Evolutionary conservation across 2,888 invertebrate genomes (phyloP).

Genomic region (Cheiracanthium punctorium): DNA sequence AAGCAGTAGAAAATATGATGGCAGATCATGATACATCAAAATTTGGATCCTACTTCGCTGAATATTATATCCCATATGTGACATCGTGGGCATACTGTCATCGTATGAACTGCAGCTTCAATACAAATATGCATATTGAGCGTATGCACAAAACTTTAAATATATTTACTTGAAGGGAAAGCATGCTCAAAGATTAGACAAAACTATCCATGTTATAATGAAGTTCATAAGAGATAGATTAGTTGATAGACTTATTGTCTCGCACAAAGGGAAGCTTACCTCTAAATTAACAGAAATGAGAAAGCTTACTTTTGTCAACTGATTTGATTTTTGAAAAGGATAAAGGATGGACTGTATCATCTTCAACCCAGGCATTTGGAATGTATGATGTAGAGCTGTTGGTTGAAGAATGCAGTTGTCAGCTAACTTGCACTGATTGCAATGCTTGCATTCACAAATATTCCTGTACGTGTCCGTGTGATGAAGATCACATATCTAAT

Average conservation of each 20-base stretch:
- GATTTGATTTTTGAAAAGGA: no score
- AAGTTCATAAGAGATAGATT: background rate
- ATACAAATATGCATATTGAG: slow-evolving; percentile 37
- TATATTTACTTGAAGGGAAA: background rate
- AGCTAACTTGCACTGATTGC: no score
- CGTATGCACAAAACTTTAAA: slow-evolving; percentile 12
- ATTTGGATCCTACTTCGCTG: background rate
- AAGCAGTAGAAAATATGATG: no score
- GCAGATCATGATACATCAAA: background rate
- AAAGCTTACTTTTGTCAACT: no score
- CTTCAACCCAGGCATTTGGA: no score
- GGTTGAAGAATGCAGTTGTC: no score
- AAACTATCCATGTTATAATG: slow-evolving; percentile 5
- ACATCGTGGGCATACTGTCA: slow-evolving; percentile 41
- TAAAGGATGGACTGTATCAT: no score
- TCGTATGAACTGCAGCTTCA: background rate
- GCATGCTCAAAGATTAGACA: background rate
- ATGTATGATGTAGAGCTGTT: no score
- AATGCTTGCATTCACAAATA: no score
- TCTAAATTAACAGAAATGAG: background rate
- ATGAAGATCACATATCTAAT: no score
- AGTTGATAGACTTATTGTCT: background rate
- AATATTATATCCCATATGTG: background rate
- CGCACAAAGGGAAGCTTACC: background rate
- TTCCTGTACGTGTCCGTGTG: no score